A percentile compares a stretch with the other conserved stretches of the same genome.
Evolutionary conservation across 2,888 invertebrate genomes (phyloP).

Genomic region (Nowickia ferox): DNA sequence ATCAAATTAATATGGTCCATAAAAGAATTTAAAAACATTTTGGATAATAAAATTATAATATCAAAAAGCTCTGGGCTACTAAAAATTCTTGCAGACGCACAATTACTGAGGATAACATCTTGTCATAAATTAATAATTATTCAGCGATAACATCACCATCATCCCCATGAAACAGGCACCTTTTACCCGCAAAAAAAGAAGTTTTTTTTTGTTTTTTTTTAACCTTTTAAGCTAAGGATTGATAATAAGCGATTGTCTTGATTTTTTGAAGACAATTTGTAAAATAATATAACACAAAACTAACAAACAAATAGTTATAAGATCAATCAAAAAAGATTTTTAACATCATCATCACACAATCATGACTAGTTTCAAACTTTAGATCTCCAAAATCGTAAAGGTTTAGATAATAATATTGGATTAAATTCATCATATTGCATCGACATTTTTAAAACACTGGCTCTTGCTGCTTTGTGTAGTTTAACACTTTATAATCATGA

Average conservation of each 20-base stretch:
- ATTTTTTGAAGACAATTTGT: constrained; percentile 68
- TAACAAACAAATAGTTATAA: constrained; percentile 68
- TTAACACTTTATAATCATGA: constrained; percentile 71
- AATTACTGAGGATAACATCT: constrained; percentile 51
- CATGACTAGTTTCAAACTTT: constrained; percentile 75
- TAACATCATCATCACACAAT: constrained; percentile 71
- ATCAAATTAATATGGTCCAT: constrained; percentile 60
- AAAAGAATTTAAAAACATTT: constrained; percentile 12
- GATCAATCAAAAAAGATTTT: constrained; percentile 69
- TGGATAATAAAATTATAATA: constrained; percentile 15
- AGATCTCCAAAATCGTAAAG: constrained; percentile 76
- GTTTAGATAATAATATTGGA: constrained; percentile 57
- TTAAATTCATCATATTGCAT: constrained; percentile 54
- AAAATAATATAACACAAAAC: constrained; percentile 68
- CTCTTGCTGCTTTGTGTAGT: constrained; percentile 71
- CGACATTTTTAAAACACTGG: constrained; percentile 68
- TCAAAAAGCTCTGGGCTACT: constrained; percentile 21
- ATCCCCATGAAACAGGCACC: constrained; percentile 50
- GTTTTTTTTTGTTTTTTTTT: constrained; percentile 66
- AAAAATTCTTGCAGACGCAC: constrained; percentile 56
- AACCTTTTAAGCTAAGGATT: constrained; percentile 70
- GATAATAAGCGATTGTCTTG: constrained; percentile 69
- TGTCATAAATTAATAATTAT: constrained; percentile 33
- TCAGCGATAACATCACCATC: constrained; percentile 22
- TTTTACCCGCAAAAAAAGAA: constrained; percentile 46